Evolutionary conservation across 2,797 vertebrate genomes (phyloP).

Genomic region (Rhinella marina): DNA sequence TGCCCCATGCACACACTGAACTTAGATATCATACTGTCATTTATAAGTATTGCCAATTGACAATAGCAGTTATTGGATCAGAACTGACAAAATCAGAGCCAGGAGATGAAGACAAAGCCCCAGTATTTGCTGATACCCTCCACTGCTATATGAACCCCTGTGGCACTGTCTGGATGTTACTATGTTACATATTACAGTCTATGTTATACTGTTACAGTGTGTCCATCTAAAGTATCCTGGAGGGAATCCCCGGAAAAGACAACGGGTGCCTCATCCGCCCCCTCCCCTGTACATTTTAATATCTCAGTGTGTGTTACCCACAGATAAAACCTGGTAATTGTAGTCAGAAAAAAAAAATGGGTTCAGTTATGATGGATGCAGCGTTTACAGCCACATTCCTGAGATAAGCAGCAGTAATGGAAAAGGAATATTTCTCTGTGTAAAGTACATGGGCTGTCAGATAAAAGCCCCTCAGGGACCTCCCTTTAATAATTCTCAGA

Average conservation of each 20-base stretch:
- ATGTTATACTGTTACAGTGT: not conserved
- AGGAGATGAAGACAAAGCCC: too few species aligned
- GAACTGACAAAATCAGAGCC: too few species aligned
- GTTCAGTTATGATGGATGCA: conserved; percentile 17
- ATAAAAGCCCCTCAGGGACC: conserved; percentile 7
- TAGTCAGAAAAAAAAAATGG: not conserved
- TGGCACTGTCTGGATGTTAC: too few species aligned
- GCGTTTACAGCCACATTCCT: not conserved
- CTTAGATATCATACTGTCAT: too few species aligned
- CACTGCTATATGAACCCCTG: too few species aligned
- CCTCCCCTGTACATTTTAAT: not conserved
- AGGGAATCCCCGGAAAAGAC: not conserved
- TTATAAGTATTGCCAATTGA: too few species aligned
- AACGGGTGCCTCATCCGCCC: not conserved
- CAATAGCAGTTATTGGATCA: too few species aligned
- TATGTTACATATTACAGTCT: too few species aligned
- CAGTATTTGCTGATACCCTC: too few species aligned
- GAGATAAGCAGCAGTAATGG: not conserved
- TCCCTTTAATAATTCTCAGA: not conserved
- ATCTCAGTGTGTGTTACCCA: not conserved
- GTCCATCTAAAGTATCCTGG: not conserved
- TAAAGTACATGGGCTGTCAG: conserved; percentile 19
- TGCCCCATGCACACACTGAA: too few species aligned
- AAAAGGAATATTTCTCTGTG: not conserved
- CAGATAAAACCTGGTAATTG: conserved; percentile 24